A percentile compares a stretch with the other conserved stretches of the same genome.
Evolutionary conservation across 1,140 invertebrate genomes (phyloP).

Genomic region (Dryas iulia): DNA sequence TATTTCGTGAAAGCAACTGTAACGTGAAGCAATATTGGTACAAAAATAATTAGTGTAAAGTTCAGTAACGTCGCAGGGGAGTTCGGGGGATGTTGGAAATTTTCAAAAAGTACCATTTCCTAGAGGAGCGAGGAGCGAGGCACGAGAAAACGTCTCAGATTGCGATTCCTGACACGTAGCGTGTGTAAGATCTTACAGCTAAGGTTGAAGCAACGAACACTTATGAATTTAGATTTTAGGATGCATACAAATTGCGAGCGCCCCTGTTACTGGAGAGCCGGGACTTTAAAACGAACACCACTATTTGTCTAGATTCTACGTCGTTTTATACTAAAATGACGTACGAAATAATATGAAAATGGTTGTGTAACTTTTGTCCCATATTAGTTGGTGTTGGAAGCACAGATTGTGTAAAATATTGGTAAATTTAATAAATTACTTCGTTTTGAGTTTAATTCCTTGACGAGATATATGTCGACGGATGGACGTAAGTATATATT

Average conservation of each 20-base stretch:
- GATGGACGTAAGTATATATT: too few species aligned
- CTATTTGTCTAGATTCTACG: not conserved
- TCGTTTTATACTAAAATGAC: not conserved
- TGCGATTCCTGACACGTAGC: constrained; percentile 11
- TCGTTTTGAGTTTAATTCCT: too few species aligned
- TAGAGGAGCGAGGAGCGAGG: not conserved
- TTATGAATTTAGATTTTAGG: constrained; percentile 20
- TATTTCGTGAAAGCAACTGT: not conserved
- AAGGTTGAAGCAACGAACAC: constrained; percentile 13
- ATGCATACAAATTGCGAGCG: constrained; percentile 14
- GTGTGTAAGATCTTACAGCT: constrained; percentile 14
- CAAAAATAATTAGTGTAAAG: not conserved
- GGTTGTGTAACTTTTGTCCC: too few species aligned
- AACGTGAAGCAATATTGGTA: not conserved
- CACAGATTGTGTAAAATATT: too few species aligned
- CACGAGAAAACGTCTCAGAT: not conserved
- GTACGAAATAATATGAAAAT: not conserved
- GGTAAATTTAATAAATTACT: too few species aligned
- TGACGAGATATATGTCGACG: too few species aligned
- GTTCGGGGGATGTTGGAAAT: not conserved
- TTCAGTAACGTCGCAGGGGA: not conserved
- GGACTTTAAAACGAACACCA: not conserved
- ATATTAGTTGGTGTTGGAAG: too few species aligned
- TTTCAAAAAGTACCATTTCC: not conserved
- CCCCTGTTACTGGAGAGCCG: not conserved